A percentile compares a stretch with the other conserved stretches of the same genome.
Conservation (phyloP, 2,797 vertebrate species). For the Melanotaenia parkinsoni region DNA sequence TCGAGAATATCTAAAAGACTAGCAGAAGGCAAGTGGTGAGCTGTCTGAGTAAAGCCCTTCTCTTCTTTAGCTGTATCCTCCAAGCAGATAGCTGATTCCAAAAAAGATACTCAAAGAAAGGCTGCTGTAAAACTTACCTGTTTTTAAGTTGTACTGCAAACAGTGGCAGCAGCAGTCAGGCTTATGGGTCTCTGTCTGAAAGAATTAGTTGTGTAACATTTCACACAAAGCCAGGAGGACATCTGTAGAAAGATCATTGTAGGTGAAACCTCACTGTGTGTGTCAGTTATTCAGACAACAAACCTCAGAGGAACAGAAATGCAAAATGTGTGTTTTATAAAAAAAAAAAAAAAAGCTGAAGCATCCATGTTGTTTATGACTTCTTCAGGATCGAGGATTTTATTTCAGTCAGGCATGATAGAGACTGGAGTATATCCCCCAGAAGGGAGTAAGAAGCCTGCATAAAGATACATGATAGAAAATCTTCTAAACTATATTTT, state of each 20-base stretch:
- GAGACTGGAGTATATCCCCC: slow-evolving; percentile 28
- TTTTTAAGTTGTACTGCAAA: slow-evolving; percentile 15
- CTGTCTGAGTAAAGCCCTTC: background rate
- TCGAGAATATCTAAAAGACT: background rate
- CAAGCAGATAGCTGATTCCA: slow-evolving; percentile 6
- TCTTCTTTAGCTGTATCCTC: background rate
- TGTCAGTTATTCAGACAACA: background rate
- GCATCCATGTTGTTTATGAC: slow-evolving; percentile 33
- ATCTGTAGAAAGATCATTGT: slow-evolving; percentile 9
- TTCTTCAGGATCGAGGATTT: slow-evolving; percentile 31
- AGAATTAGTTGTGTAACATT: slow-evolving; percentile 9
- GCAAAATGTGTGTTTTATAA: background rate
- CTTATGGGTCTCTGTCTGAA: slow-evolving; percentile 4
- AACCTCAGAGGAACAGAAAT: slow-evolving; percentile 5
- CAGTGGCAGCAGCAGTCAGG: slow-evolving; percentile 3
- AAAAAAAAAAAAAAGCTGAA: slow-evolving; percentile 15
- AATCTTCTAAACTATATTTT: slow-evolving; percentile 44
- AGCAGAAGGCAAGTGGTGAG: background rate
- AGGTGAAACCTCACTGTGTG: background rate
- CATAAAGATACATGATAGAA: slow-evolving; percentile 38
- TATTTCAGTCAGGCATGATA: slow-evolving; percentile 36
- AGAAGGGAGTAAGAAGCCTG: slow-evolving; percentile 34
- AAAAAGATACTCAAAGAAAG: slow-evolving; percentile 8
- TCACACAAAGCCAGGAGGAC: slow-evolving; percentile 10
- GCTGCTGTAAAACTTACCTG: slow-evolving; percentile 12